Evolutionary conservation across 2,888 invertebrate species (phyloP).

Genomic region (Resseliella maxima): DNA sequence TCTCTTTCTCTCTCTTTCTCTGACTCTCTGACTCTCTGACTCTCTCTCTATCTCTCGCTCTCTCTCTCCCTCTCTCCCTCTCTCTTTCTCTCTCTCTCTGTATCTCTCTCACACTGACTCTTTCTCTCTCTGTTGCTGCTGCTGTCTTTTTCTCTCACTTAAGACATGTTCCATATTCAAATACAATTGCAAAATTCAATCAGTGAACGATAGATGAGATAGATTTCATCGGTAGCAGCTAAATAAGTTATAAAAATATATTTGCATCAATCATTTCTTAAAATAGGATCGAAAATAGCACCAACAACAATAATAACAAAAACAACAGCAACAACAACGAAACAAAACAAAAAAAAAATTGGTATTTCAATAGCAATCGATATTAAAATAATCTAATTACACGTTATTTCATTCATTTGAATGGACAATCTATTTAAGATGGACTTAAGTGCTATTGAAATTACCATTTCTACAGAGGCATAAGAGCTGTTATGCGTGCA

Average conservation of each 20-base stretch:
- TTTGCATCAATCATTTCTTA: slow-evolving; percentile 23
- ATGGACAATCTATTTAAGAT: slow-evolving; percentile 1
- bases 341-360: background rate
- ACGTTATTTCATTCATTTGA: background rate
- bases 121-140: too few species aligned
- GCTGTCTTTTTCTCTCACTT: too few species aligned
- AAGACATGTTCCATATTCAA: too few species aligned
- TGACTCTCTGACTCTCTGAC: too few species aligned
- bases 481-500: background rate
- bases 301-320: too few species aligned
- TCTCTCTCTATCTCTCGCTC: too few species aligned
- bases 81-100: too few species aligned
- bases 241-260: background rate
- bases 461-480: background rate
- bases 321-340: too few species aligned
- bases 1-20: too few species aligned
- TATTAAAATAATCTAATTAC: slow-evolving; percentile 45
- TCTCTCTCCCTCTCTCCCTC: too few species aligned
- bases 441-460: background rate
- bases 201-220: background rate
- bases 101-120: too few species aligned
- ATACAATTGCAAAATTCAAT: background rate
- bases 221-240: background rate
- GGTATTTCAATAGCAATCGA: slow-evolving; percentile 1
- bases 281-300: background rate